Evolutionary conservation across 2,888 invertebrate genomes (phyloP).

Genomic region (Melipona bicolor): DNA sequence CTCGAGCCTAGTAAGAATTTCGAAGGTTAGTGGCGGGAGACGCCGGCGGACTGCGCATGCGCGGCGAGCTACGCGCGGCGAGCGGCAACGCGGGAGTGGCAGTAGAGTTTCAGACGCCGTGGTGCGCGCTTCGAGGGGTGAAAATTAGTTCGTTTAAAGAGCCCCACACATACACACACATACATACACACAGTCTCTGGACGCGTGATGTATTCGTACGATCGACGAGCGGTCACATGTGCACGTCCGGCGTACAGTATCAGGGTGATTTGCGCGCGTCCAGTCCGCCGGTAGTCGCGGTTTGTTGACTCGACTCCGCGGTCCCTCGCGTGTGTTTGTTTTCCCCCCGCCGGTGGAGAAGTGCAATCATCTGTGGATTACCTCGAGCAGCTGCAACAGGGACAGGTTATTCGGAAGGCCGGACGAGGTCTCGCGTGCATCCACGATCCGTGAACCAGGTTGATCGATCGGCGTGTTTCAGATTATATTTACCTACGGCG

Average conservation of each 20-base stretch:
- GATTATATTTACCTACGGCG: slow-evolving; percentile 54
- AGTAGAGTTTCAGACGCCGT: slow-evolving; percentile 76
- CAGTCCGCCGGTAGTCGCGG: neutral
- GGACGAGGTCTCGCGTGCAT: slow-evolving; percentile 37
- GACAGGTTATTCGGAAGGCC: slow-evolving; percentile 61
- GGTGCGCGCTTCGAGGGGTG: slow-evolving; percentile 65
- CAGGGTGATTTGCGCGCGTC: slow-evolving; percentile 4
- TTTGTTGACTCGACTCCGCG: slow-evolving; percentile 38
- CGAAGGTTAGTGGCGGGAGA: slow-evolving; percentile 17
- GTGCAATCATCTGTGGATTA: slow-evolving; percentile 70
- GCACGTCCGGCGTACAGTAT: neutral
- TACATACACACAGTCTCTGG: too few species aligned
- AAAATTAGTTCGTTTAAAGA: neutral
- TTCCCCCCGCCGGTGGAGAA: slow-evolving; percentile 16
- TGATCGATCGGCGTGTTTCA: slow-evolving; percentile 61
- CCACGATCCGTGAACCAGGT: slow-evolving; percentile 61
- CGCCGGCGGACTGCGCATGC: slow-evolving; percentile 45
- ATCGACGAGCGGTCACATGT: slow-evolving; percentile 16
- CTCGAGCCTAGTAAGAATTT: slow-evolving; percentile 23
- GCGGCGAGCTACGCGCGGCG: slow-evolving; percentile 29
- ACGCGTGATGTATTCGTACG: slow-evolving; percentile 5
- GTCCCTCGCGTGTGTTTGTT: slow-evolving; percentile 38
- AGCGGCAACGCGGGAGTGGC: slow-evolving; percentile 64
- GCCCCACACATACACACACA: too few species aligned
- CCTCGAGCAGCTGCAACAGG: slow-evolving; percentile 47